Evolutionary conservation across 2,888 invertebrate species (phyloP).

Genomic region (Cheilosia grossa): DNA sequence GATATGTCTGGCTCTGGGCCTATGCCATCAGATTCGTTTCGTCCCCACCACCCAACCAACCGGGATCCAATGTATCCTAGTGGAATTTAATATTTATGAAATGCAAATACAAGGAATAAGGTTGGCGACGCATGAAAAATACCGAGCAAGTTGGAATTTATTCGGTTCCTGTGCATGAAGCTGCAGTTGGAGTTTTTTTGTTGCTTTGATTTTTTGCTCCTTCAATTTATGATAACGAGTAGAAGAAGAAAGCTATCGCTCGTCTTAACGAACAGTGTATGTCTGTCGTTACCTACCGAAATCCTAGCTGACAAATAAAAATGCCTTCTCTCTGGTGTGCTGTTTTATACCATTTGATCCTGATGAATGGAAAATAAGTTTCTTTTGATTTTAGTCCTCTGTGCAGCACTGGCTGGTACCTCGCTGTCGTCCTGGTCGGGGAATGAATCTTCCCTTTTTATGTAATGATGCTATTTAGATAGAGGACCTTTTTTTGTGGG

Average conservation of each 20-base stretch:
- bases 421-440: constrained; percentile 40
- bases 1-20: constrained; percentile 64
- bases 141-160: constrained; percentile 66
- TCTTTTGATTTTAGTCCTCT: constrained; percentile 31
- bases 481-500: constrained; percentile 71
- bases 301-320: constrained; percentile 64
- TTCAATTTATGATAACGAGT: constrained; percentile 72
- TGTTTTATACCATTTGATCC: constrained; percentile 63
- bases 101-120: constrained; percentile 73
- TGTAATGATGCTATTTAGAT: constrained; percentile 72
- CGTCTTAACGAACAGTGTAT: constrained; percentile 62
- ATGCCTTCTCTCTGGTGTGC: constrained; percentile 37
- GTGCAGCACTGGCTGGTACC: constrained; percentile 3
- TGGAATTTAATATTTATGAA: constrained; percentile 75
- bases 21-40: constrained; percentile 44
- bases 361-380: constrained; percentile 68
- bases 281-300: constrained; percentile 41
- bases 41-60: neutral
- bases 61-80: constrained; percentile 47
- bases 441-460: constrained; percentile 60
- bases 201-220: constrained; percentile 11
- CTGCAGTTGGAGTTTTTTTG: neutral
- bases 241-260: constrained; percentile 46
- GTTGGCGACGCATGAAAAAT: constrained; percentile 72
- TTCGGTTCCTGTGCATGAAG: constrained; percentile 39